phyloP scores from a whole-genome alignment of 1,140 invertebrate species.

The Anastatus disparis region DNA sequence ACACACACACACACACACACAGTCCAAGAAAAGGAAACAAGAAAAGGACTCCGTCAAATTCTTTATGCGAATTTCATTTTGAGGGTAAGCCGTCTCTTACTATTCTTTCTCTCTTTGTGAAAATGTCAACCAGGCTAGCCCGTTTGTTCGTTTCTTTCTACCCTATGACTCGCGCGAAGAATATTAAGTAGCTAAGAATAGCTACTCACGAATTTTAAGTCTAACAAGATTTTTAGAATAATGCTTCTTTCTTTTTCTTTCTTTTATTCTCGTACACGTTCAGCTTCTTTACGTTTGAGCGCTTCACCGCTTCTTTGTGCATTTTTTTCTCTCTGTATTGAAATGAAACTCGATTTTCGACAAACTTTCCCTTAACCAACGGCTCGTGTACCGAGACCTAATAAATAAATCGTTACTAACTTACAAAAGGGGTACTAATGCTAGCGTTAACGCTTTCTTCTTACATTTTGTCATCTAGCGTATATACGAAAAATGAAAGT shows the following conservation, averaged over 20 bases:
- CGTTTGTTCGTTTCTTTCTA: neutral
- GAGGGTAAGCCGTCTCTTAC: neutral
- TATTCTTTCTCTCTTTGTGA: neutral
- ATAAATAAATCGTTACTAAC: slow-evolving; percentile 33
- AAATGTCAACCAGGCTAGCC: slow-evolving; percentile 2
- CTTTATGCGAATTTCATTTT: slow-evolving; percentile 19
- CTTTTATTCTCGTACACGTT: neutral
- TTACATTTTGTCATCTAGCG: no score
- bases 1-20: no score
- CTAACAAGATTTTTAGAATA: slow-evolving; percentile 39
- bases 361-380: slow-evolving; percentile 27
- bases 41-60: neutral
- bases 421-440: neutral
- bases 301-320: neutral
- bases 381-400: neutral
- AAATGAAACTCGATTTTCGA: slow-evolving; percentile 34
- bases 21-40: slow-evolving; percentile 13
- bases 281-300: neutral
- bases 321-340: slow-evolving; percentile 13
- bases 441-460: no score
- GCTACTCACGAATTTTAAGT: slow-evolving; percentile 10
- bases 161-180: slow-evolving; percentile 21
- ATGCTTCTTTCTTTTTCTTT: neutral
- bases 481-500: slow-evolving; percentile 6
- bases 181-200: slow-evolving; percentile 24